Evolutionary conservation across 1,140 invertebrate genomes (phyloP), one percentile per base, ranked within the genome.

Genomic region (Myzus persicae): DNA sequence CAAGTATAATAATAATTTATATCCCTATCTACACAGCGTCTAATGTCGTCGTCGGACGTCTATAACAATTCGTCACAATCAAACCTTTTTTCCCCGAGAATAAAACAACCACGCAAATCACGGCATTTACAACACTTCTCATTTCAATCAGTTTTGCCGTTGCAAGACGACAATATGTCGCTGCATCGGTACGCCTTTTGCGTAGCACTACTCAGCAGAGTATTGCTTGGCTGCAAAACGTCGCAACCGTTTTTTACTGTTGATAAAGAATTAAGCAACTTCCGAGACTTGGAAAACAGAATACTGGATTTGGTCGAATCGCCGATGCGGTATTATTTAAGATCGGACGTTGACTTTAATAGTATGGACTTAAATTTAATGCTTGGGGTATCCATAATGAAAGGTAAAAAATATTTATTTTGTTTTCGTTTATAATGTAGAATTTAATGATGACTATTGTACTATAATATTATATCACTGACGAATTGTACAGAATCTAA

Each of bases 51-150:
- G 20, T 9, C 46, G 20, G 42, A n/a, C 42, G 5, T 48, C 18
- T 20, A 81, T 46, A 36, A 92, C 67, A 46, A 92, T 92, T 84
- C n/a, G 44, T 92, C 84, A 84, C 81, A 92, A 92, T 92, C 76
- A 48, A 84, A 48, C 76, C n/a, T 48, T 84, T 84, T 82, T 46
- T n/a, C 24, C 1, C 26, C 26, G 59, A 76, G 31, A n/a, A n/a
- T n/a, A n/a, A 76, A 76, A 76, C 31, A 6, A n/a, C 59, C n/a
- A n/a, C 59, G n/a, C 31, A 76, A 76, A 76, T n/a, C 59, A 5
- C n/a, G 11, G 9, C 24, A 38, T 22, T 26, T 90, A 90, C 18
- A 54, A 26, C 51, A 18, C 0, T 92, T 38, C 5, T 82, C 36
- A 22, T 48, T 84, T 38, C 9, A 22, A 7, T 84, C 18, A 14